Base-by-base conservation (phyloP, 2,888 invertebrate species). In the Ichneumoninae sp. region DNA sequence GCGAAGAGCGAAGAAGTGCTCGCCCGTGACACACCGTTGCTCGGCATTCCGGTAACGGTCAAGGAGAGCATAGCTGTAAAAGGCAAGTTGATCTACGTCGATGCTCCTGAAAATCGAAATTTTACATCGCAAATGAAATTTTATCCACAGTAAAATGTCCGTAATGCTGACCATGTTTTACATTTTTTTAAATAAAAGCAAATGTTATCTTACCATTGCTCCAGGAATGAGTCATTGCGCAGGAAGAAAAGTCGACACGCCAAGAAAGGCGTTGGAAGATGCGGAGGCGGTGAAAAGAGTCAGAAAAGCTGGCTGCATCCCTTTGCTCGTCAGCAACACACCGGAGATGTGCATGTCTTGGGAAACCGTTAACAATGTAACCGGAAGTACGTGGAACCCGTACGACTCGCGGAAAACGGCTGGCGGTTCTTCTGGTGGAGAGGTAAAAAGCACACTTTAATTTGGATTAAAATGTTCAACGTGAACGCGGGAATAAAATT, bases 371-470 rank as follows among this genome's bases (percentile, higher is more conserved):
- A 98, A 98, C 93, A 95, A 96, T 73, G 94, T 98, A 0, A 96
- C 96, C 52, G 98, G 98, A 0, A 94, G 96, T 54, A 97, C 98
- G 0, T 95, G 95, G 87, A 99, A 99, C 94, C 98, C 99, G 0
- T 98, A 98, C 92, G 96, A 98, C 91, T 94, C 96, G 1, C 95
- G 95, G 0, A 95, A 96, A 88, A 97, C 96, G 0, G 94, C 96
- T 0, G 98, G 98, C 0, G 98, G 98, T 3, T 98, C 98, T 44
- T 98, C 98, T 0, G 98, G 98, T 50, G 97, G 97, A 10, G 98
- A 98, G 95, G 97, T 97, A 90, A 88, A 57, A 52, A 57, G 19
- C 10, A 8, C n/a, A 6, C 33, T 30, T 33, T 19, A 1, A 47
- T 47, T 16, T 1, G 4, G 13, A 47, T 47, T 16, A 16, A 47